Conservation (phyloP, 2,113 vertebrate species). For the Lamprologus lemairii region DNA sequence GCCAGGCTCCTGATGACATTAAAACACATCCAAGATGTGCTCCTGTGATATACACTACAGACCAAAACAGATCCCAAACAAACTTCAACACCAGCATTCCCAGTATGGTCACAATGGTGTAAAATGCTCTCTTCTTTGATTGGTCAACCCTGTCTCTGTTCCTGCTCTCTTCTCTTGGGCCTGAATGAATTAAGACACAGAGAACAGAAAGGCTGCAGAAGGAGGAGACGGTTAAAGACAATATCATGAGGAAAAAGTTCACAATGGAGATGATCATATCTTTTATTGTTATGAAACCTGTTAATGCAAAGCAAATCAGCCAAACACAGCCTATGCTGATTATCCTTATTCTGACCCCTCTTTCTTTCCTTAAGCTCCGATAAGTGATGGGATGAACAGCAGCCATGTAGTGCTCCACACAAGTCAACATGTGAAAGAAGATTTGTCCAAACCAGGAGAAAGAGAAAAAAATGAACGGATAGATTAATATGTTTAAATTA, state of each 20-base stretch:
- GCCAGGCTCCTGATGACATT: background rate
- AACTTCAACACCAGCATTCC: background rate
- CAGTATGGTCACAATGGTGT: background rate
- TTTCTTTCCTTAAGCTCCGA: background rate
- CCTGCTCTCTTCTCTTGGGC: background rate
- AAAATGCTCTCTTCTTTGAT: background rate
- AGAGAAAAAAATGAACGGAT: background rate
- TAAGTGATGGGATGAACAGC: background rate
- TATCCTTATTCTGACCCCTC: fast-evolving
- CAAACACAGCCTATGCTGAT: background rate
- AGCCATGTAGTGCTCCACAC: background rate
- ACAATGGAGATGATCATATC: fast-evolving
- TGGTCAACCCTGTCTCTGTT: background rate
- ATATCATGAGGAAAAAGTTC: fast-evolving
- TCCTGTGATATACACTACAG: background rate
- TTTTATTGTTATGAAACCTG: background rate
- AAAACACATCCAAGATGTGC: background rate
- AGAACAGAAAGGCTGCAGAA: background rate
- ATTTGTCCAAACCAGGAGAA: fast-evolving
- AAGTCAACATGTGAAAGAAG: background rate
- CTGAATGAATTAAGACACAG: fast-evolving
- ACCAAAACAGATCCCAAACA: background rate
- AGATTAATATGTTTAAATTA: background rate
- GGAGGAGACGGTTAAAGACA: background rate
- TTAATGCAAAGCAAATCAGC: background rate